A percentile compares a stretch with the other conserved stretches of the same genome.
Conservation (phyloP, 2,797 vertebrate species). For the Discoglossus pictus region DNA sequence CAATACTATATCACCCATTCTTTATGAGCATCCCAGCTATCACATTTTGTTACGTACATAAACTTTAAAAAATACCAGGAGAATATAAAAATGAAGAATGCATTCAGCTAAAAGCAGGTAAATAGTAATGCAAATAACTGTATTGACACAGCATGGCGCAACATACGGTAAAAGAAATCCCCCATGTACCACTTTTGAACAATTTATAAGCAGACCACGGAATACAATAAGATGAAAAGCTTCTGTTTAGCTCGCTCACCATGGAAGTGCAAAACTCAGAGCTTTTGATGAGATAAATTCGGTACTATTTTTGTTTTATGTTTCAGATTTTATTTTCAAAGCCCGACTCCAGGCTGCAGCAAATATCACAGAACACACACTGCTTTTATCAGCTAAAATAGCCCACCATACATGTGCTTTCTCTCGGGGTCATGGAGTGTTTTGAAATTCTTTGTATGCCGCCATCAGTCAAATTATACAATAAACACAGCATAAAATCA, state of each 20-base stretch:
- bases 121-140: too few relatives aligned
- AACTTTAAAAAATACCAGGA: too few relatives aligned
- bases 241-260: not conserved
- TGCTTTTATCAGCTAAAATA: constrained; percentile 49
- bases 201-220: too few relatives aligned
- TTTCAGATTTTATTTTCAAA: constrained; percentile 14
- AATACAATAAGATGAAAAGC: constrained; percentile 1
- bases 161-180: too few relatives aligned
- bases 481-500: constrained; percentile 8
- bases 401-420: constrained; percentile 14
- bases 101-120: too few relatives aligned
- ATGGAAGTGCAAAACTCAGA: constrained; percentile 6
- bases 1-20: too few relatives aligned
- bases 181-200: too few relatives aligned
- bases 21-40: too few relatives aligned
- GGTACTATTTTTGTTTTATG: constrained; percentile 19
- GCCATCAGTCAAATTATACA: constrained; percentile 33
- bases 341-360: constrained; percentile 12
- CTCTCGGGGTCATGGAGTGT: constrained; percentile 15
- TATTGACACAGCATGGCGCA: too few relatives aligned
- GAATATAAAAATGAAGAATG: too few relatives aligned
- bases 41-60: too few relatives aligned
- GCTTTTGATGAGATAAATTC: constrained; percentile 28
- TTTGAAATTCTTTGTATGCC: constrained; percentile 22
- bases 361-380: constrained; percentile 29